Conservation (phyloP, 2,888 invertebrate species). For the Amiota minor region DNA sequence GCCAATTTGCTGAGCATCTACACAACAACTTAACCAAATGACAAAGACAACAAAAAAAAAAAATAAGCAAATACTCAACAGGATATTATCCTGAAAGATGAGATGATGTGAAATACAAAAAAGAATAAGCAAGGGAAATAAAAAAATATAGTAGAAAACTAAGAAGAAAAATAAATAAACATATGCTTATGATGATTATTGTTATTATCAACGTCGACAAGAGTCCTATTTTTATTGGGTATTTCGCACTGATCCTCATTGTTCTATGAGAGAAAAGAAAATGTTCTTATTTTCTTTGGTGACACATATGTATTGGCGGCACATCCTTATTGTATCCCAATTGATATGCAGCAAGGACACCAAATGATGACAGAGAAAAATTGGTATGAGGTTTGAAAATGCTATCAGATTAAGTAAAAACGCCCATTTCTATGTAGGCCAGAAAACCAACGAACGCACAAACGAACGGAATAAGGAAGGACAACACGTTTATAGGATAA, state of each 20-base stretch:
- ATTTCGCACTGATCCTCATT: neutral
- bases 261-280: slow-evolving; percentile 27
- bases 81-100: neutral
- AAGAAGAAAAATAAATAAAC: slow-evolving; percentile 14
- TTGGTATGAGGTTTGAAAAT: slow-evolving; percentile 3
- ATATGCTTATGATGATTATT: slow-evolving; percentile 8
- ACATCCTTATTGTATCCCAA: neutral
- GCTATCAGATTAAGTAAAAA: slow-evolving; percentile 7
- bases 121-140: neutral
- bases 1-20: slow-evolving; percentile 18
- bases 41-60: slow-evolving; percentile 6
- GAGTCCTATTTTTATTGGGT: neutral
- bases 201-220: slow-evolving; percentile 15
- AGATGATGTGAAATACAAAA: neutral
- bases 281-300: slow-evolving; percentile 46
- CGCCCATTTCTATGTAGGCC: neutral
- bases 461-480: neutral
- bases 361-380: neutral
- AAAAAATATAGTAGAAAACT: neutral
- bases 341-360: slow-evolving; percentile 23
- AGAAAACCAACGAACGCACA: neutral
- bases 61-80: slow-evolving; percentile 6
- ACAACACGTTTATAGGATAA: neutral
- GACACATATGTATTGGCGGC: neutral
- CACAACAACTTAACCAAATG: neutral